phyloP scores from a whole-genome alignment of 1,140 invertebrate species.

The Drosophila micromelanica region DNA sequence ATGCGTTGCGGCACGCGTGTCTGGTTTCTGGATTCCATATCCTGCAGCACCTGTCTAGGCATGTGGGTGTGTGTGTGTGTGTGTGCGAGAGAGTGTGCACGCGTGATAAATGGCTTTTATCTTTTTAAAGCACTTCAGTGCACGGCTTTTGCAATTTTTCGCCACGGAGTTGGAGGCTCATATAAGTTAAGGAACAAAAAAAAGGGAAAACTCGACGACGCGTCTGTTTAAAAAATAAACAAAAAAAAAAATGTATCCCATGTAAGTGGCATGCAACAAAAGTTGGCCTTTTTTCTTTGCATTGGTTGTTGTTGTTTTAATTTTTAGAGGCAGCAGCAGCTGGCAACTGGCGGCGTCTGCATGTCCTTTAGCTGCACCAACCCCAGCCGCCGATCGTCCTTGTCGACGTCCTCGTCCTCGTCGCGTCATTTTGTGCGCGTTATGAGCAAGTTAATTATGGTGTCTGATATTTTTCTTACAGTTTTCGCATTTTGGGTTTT shows the following conservation, averaged over 20 bases:
- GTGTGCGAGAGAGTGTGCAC: slow-evolving; percentile 49
- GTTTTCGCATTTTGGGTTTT: slow-evolving; percentile 28
- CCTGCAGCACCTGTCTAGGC: slow-evolving; percentile 39
- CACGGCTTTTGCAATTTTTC: slow-evolving; percentile 53
- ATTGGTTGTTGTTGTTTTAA: not conserved
- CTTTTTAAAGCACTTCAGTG: slow-evolving; percentile 78
- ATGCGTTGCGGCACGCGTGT: slow-evolving; percentile 36
- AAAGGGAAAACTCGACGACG: slow-evolving; percentile 5
- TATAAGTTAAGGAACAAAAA: slow-evolving; percentile 13
- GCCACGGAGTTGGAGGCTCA: not conserved
- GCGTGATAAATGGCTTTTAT: slow-evolving; percentile 82
- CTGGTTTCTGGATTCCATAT: slow-evolving; percentile 30
- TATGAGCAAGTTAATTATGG: slow-evolving; percentile 81
- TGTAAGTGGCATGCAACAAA: slow-evolving; percentile 44
- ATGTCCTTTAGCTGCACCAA: slow-evolving; percentile 25
- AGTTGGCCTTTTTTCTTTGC: slow-evolving; percentile 40
- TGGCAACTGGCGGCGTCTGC: slow-evolving; percentile 50
- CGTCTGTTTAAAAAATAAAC: slow-evolving; percentile 26
- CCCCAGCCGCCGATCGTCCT: slow-evolving; percentile 14
- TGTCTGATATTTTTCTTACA: slow-evolving; percentile 71
- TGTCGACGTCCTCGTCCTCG: slow-evolving; percentile 15
- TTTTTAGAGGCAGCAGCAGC: slow-evolving; percentile 45
- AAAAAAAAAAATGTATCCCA: slow-evolving; percentile 32
- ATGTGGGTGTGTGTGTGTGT: not conserved
- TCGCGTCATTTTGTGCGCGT: slow-evolving; percentile 51